A percentile compares a stretch with the other conserved stretches of the same genome.
Conservation (phyloP, 2,797 vertebrate genomes). For the Enteromius radiatus region DNA sequence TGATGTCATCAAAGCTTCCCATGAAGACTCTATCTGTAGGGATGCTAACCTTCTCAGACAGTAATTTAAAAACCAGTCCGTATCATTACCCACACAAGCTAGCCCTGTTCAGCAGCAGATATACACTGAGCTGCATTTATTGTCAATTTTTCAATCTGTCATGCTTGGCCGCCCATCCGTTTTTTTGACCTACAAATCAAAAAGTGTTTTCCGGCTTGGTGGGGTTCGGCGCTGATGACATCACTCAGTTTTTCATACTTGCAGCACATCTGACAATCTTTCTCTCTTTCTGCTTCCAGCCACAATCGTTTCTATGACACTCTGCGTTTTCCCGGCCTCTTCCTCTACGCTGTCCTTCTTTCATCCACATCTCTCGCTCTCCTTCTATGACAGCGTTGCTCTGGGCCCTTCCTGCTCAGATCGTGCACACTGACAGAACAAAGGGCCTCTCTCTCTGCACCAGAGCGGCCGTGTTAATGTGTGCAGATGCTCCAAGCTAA, state of each 20-base stretch:
- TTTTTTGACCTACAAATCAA: slow-evolving; percentile 38
- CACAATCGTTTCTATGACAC: slow-evolving; percentile 17
- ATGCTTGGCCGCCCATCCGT: slow-evolving; percentile 1
- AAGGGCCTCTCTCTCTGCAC: slow-evolving; percentile 31
- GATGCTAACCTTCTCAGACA: slow-evolving; percentile 23
- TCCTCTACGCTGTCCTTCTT: slow-evolving; percentile 23
- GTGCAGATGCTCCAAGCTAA: slow-evolving; percentile 66
- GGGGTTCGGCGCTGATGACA: slow-evolving; percentile 14
- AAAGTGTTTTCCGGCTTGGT: slow-evolving; percentile 16
- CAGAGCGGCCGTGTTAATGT: slow-evolving; percentile 22
- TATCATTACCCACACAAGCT: slow-evolving; percentile 20
- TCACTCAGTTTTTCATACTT: slow-evolving; percentile 22
- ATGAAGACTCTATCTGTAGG: not conserved
- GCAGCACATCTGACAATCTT: slow-evolving; percentile 25
- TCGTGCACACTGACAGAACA: slow-evolving; percentile 37
- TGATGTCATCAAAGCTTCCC: slow-evolving; percentile 45
- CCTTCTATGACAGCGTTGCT: slow-evolving; percentile 39
- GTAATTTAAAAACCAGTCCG: slow-evolving; percentile 8
- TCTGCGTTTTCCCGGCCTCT: slow-evolving; percentile 18
- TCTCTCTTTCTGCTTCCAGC: slow-evolving; percentile 9
- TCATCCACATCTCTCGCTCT: slow-evolving; percentile 31
- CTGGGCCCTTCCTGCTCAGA: slow-evolving; percentile 48
- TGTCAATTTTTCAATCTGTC: slow-evolving; percentile 15
- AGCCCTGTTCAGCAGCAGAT: slow-evolving; percentile 3
- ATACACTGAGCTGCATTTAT: not conserved